Base-by-base conservation (phyloP, 2,888 invertebrate genomes). In the Selenia dentaria region DNA sequence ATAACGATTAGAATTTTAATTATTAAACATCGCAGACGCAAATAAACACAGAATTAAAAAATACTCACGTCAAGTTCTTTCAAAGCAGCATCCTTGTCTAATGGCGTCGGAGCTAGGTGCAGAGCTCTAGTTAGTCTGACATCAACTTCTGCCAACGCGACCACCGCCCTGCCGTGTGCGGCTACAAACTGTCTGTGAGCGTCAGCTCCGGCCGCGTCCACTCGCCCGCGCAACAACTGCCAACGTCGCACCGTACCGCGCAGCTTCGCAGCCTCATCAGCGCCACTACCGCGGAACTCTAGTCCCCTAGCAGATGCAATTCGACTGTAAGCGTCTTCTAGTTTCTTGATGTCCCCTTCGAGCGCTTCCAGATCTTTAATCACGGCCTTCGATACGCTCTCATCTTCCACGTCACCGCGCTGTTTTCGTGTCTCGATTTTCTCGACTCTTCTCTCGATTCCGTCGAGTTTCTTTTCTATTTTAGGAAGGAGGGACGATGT, bases 251-350 rank as follows among this genome's bases (percentile, higher is more conserved):
- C 92, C 9, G 92, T 91, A 12, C 88, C 77, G 0, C 95, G 93
- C 11, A 96, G 70, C 13, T 92, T 86, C 51, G 93, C 93, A 0
- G 95, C 91, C 53, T 93, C 93, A 35, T 94, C 94, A 0, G 94
- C 93, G 10, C 94, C 95, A 1, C 93, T 73, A 0, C 94, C 94
- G 0, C 92, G 86, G 1, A 89, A 51, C 57, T 95, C 95, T 0
- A 95, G 70, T 0, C 94, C 94, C 6, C 93, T 83, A 1, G 93
- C 92, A 52, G 94, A 93, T 0, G 93, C 93, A 6, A 96, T 74
- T 32, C 94, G 93, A 3, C 94, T 92, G 64, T 96, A 96, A 0
- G 92, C 93, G 45, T 94, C 93, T 59, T 95, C 95, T 13, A 96
- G 70, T 16, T 92, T 91, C 51, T 92, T 92, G 16, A 94, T 82